These are phyloP conservation scores for Callocephalon fimbriatum DNA, from an alignment of 2,113 vertebrate genomes.

Conservation along the genomic window DNA sequence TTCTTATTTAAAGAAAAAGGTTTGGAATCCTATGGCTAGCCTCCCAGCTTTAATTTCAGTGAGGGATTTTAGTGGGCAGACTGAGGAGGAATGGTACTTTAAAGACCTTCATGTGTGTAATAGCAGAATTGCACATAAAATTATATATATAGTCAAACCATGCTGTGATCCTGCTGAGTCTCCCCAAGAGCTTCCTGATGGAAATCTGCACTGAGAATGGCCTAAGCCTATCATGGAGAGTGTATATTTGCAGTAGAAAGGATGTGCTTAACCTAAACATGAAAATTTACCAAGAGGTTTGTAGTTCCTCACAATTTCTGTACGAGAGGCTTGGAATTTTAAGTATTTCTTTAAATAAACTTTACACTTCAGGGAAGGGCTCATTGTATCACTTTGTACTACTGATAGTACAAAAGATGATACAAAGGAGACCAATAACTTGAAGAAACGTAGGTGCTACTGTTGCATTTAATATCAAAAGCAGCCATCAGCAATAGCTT, in stretches of 20 bases:
- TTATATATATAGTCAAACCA: not conserved
- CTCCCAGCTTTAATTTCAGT: not conserved
- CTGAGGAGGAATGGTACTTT: not conserved
- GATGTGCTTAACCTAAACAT: not conserved
- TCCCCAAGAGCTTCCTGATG: not conserved
- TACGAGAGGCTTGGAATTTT: not conserved
- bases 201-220: not conserved
- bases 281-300: not conserved
- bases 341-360: not conserved
- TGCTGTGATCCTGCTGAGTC: not conserved
- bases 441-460: not conserved
- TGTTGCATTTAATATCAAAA: not conserved
- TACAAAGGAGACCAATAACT: not conserved
- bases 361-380: not conserved
- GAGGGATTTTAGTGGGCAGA: not conserved
- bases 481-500: not conserved
- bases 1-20: conserved; percentile 18
- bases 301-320: not conserved
- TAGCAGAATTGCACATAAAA: not conserved
- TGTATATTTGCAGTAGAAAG: not conserved
- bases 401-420: not conserved
- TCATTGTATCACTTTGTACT: not conserved
- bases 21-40: not conserved
- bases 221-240: not conserved
- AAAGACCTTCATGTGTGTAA: not conserved